A percentile compares a stretch with the other conserved stretches of the same genome.
Evolutionary conservation across 92 coral and sea anemone species (phyloP).

Genomic region (Actinostola sp.): DNA sequence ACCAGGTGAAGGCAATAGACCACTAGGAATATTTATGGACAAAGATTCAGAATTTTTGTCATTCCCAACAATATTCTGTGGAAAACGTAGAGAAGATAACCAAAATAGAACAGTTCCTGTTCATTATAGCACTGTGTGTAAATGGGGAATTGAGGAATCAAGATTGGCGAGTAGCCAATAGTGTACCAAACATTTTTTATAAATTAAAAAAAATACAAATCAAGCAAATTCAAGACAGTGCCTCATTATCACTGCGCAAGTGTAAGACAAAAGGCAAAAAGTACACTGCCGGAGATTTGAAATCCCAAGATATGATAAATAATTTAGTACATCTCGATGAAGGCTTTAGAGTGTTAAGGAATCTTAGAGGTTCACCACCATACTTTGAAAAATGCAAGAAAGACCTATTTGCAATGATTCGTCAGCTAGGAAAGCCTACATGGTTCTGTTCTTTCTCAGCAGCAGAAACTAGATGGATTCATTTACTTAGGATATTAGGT

Average conservation of each 20-base stretch:
- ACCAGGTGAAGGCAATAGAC: conserved; percentile 82
- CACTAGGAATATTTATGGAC: conserved; percentile 64
- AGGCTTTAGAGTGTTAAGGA: conserved; percentile 76
- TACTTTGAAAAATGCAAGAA: conserved; percentile 72
- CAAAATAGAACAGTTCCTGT: conserved; percentile 46
- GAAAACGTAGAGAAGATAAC: conserved; percentile 53
- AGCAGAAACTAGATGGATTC: conserved; percentile 79
- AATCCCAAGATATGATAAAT: conserved; percentile 38
- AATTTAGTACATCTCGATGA: conserved; percentile 73
- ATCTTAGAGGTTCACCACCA: conserved; percentile 64
- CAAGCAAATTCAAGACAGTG: conserved; percentile 68
- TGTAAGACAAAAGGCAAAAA: conserved; percentile 74
- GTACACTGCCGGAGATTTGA: conserved; percentile 72
- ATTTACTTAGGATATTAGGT: conserved; percentile 57
- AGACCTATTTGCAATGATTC: conserved; percentile 76
- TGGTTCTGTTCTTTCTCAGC: conserved; percentile 82
- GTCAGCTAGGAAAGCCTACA: conserved; percentile 73
- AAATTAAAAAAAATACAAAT: conserved; percentile 77
- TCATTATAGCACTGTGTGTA: conserved; percentile 49
- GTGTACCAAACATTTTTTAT: conserved; percentile 70
- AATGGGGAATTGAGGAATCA: conserved; percentile 70
- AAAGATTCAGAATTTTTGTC: conserved; percentile 71
- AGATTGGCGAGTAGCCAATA: conserved; percentile 66
- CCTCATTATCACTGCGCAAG: conserved; percentile 52
- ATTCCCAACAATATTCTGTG: conserved; percentile 72